A percentile compares a stretch with the other conserved stretches of the same genome.
Conservation (phyloP, 2,888 invertebrate genomes). For the Graphium colonna region DNA sequence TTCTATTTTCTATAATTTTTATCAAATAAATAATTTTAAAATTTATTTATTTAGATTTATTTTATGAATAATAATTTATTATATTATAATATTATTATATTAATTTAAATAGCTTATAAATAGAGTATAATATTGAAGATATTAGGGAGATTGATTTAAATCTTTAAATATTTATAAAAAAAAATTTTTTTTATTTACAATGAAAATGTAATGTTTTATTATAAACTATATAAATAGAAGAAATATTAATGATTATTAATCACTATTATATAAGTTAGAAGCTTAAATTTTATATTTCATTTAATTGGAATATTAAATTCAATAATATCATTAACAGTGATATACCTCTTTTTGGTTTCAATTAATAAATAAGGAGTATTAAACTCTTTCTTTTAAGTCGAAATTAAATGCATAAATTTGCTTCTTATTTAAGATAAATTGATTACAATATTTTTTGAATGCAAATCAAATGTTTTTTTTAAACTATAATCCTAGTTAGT, state of each 20-base stretch:
- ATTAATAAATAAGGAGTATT: slow-evolving; percentile 77
- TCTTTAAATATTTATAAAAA: slow-evolving; percentile 12
- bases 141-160: slow-evolving; percentile 10
- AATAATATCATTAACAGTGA: slow-evolving; percentile 84
- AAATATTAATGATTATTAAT: slow-evolving; percentile 69
- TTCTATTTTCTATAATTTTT: slow-evolving; percentile 56
- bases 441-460: slow-evolving; percentile 57
- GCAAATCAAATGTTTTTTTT: too few species aligned
- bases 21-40: slow-evolving; percentile 66
- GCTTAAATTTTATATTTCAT: slow-evolving; percentile 81
- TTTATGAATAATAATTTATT: slow-evolving; percentile 40
- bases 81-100: slow-evolving; percentile 23
- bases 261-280: slow-evolving; percentile 83
- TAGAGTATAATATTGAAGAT: slow-evolving; percentile 19
- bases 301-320: too few species aligned
- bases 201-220: slow-evolving; percentile 11
- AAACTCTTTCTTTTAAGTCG: slow-evolving; percentile 66
- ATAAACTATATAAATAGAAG: slow-evolving; percentile 62
- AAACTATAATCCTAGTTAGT: slow-evolving; percentile 64
- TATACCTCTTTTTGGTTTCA: slow-evolving; percentile 82
- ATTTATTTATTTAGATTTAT: slow-evolving; percentile 54
- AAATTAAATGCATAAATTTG: too few species aligned
- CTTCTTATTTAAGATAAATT: slow-evolving; percentile 78
- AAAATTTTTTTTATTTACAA: slow-evolving; percentile 2
- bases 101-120: slow-evolving; percentile 17